Conservation (phyloP, 2,113 vertebrate genomes). For the Tragulus kanchil region DNA sequence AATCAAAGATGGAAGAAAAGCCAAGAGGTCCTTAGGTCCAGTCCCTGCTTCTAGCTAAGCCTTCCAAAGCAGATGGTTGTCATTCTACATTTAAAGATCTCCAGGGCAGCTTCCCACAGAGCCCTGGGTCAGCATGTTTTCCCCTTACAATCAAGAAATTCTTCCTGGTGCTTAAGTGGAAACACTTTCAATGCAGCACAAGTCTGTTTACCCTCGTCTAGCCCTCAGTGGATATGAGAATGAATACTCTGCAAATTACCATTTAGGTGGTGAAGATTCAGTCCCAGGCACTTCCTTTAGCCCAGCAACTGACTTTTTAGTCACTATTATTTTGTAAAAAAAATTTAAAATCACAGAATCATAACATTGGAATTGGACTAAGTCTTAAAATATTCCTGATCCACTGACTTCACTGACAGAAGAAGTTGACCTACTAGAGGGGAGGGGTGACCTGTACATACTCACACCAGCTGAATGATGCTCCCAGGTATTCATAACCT, state of each 20-base stretch:
- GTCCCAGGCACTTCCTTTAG: too few relatives aligned
- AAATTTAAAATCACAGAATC: conserved; percentile 41
- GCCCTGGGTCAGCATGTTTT: conserved; percentile 14
- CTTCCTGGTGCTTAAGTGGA: conserved; percentile 43
- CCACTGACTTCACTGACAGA: background rate
- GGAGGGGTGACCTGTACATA: background rate
- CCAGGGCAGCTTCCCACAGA: conserved; percentile 65
- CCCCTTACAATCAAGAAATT: conserved; percentile 61
- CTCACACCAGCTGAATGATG: background rate
- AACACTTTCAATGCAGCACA: background rate
- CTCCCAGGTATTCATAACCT: background rate
- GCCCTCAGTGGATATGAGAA: conserved; percentile 29
- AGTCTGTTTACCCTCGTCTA: background rate
- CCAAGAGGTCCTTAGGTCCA: conserved; percentile 75
- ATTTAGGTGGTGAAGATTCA: too few relatives aligned
- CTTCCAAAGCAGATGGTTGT: conserved; percentile 80
- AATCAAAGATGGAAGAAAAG: conserved; percentile 72
- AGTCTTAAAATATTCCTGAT: background rate
- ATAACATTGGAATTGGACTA: background rate
- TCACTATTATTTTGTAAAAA: conserved; percentile 23
- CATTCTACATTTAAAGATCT: conserved; percentile 72
- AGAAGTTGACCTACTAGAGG: background rate
- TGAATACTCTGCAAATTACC: background rate
- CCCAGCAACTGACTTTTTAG: conserved; percentile 3
- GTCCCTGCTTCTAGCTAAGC: conserved; percentile 68